Percentiles rank a stretch among this genome's conserved stretches.
phyloP scores from a whole-genome alignment of 2,113 vertebrate species.

The Polypterus senegalus region DNA sequence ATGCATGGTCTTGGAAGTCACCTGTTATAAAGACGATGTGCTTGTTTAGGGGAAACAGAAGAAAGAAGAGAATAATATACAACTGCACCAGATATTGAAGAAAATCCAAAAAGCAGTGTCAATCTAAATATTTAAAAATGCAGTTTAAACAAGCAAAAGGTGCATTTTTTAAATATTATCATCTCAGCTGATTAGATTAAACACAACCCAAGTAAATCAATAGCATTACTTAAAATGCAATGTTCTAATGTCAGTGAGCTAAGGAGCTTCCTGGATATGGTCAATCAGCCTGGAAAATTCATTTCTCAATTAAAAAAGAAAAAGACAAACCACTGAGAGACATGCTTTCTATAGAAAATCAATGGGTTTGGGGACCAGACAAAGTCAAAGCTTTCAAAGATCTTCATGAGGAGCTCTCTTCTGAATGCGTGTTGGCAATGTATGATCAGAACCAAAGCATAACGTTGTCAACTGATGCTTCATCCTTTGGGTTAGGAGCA shows the following conservation, averaged over 20 bases:
- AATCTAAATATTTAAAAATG: background rate
- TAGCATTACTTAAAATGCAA: background rate
- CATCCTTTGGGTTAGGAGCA: background rate
- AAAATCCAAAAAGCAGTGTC: background rate
- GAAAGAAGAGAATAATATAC: constrained; percentile 12
- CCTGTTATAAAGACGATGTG: constrained; percentile 1
- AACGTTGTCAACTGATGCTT: constrained; percentile 10
- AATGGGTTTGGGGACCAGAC: background rate
- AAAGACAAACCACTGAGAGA: constrained; percentile 6
- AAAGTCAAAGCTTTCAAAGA: background rate
- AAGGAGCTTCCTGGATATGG: background rate
- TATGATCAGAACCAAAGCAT: constrained; percentile 2
- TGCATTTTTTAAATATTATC: background rate
- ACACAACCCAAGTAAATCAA: background rate
- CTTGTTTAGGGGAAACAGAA: background rate
- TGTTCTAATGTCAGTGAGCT: background rate
- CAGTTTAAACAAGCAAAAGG: background rate
- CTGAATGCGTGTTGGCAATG: background rate
- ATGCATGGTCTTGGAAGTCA: background rate
- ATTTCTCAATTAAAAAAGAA: constrained; percentile 5
- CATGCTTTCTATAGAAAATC: background rate
- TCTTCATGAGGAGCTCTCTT: background rate
- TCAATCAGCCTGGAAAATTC: background rate
- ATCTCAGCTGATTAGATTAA: background rate
- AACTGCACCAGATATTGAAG: background rate